Conservation (phyloP, 2,113 vertebrate species). For the Leucosticte australis region DNA sequence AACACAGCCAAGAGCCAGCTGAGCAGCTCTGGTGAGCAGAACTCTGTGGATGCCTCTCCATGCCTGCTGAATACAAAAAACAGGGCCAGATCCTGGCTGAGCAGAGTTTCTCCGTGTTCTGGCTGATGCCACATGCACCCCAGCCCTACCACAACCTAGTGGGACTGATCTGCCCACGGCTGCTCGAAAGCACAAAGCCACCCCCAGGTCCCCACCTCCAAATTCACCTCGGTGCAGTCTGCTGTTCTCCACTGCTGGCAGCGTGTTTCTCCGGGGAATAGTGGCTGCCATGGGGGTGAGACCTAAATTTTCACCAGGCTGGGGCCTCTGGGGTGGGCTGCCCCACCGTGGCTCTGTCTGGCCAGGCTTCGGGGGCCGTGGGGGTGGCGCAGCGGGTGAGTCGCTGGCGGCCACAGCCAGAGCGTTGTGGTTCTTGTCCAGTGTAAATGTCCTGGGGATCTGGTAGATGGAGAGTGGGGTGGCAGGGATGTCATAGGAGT, state of each 20-base stretch:
- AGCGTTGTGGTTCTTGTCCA: slow-evolving; percentile 96
- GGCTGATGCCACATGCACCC: neutral
- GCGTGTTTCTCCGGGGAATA: slow-evolving; percentile 92
- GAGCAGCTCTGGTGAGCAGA: neutral
- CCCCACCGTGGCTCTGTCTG: slow-evolving; percentile 86
- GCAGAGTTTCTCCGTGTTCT: neutral
- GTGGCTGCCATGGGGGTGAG: slow-evolving; percentile 75
- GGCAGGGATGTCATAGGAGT: slow-evolving; percentile 88
- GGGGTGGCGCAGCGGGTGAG: slow-evolving; percentile 80
- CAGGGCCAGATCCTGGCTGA: neutral
- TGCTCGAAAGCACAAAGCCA: neutral
- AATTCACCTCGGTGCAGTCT: slow-evolving; percentile 90
- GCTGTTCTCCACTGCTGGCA: slow-evolving; percentile 95
- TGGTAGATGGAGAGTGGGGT: slow-evolving; percentile 90
- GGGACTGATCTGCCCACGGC: neutral
- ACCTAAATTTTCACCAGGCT: slow-evolving; percentile 75
- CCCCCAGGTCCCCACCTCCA: neutral
- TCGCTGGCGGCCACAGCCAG: slow-evolving; percentile 81
- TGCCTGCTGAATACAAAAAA: neutral
- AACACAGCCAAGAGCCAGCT: neutral
- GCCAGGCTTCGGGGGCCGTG: slow-evolving; percentile 89
- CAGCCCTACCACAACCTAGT: neutral
- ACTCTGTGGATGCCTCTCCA: neutral
- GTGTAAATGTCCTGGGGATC: slow-evolving; percentile 88
- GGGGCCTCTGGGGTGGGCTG: slow-evolving; percentile 81